phyloP scores from a whole-genome alignment of 2,113 vertebrate species.

The Daphoenositta chrysoptera region DNA sequence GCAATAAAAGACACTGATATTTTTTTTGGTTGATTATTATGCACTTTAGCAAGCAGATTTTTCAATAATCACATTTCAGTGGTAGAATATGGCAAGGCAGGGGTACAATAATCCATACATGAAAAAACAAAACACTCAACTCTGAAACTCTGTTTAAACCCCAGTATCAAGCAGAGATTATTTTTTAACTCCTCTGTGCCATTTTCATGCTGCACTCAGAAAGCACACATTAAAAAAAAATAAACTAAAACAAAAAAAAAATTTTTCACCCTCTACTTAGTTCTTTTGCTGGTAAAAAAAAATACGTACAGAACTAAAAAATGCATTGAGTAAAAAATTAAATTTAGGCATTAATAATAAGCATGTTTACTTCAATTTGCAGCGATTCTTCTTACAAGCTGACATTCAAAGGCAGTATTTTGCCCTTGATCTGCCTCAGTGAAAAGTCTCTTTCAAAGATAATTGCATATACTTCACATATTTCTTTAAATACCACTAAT shows the following conservation, averaged over 20 bases:
- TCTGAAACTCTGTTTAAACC: background rate
- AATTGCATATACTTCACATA: background rate
- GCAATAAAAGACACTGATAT: background rate
- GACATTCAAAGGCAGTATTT: background rate
- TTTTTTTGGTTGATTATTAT: background rate
- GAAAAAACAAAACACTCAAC: background rate
- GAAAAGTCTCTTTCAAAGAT: background rate
- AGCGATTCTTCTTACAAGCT: background rate
- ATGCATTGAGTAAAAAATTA: background rate
- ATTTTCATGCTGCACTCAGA: background rate
- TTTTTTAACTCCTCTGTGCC: background rate
- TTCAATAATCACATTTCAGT: conserved; percentile 2
- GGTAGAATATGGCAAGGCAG: background rate
- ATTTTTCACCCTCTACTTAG: background rate
- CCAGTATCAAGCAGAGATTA: background rate
- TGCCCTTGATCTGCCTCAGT: background rate
- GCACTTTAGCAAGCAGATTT: background rate
- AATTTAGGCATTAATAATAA: background rate
- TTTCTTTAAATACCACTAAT: conserved; percentile 6
- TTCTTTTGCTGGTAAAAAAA: background rate
- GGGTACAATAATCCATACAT: background rate
- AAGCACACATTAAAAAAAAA: background rate
- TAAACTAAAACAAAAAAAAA: background rate
- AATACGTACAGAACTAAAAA: background rate
- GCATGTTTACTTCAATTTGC: background rate